These are phyloP conservation scores for Berghia stephanieae DNA, from an alignment of 1,140 invertebrate genomes.

Conservation along the genomic window DNA sequence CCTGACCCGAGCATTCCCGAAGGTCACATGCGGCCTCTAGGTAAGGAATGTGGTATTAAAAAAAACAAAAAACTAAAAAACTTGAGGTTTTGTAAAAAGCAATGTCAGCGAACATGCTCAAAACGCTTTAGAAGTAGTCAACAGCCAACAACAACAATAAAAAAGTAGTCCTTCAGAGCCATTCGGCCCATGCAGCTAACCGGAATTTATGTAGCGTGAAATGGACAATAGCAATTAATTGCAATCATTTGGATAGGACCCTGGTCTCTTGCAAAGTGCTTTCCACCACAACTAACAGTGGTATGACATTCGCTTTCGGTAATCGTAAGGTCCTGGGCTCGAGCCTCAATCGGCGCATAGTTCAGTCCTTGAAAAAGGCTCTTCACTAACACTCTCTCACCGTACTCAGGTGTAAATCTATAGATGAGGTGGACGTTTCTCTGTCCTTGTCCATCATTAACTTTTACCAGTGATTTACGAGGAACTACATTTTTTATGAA, in stretches of 20 bases:
- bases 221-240: too few relatives aligned
- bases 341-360: too few relatives aligned
- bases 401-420: neutral
- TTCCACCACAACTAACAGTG: too few relatives aligned
- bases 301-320: neutral
- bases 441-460: neutral
- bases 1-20: slow-evolving; percentile 44
- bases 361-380: too few relatives aligned
- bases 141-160: too few relatives aligned
- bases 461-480: neutral
- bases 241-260: too few relatives aligned
- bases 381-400: too few relatives aligned
- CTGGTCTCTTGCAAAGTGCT: too few relatives aligned
- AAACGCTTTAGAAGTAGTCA: too few relatives aligned
- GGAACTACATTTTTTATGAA: neutral
- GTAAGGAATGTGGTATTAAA: slow-evolving; percentile 38
- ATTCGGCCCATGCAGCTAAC: too few relatives aligned
- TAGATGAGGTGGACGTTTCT: neutral
- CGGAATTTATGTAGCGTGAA: neutral
- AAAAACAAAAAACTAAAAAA: neutral
- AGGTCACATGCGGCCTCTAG: slow-evolving; percentile 59
- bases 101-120: neutral
- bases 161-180: too few relatives aligned
- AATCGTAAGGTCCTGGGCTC: too few relatives aligned
- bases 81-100: neutral